Evolutionary conservation across 2,797 vertebrate species (phyloP).

Genomic region (Prionace glauca): DNA sequence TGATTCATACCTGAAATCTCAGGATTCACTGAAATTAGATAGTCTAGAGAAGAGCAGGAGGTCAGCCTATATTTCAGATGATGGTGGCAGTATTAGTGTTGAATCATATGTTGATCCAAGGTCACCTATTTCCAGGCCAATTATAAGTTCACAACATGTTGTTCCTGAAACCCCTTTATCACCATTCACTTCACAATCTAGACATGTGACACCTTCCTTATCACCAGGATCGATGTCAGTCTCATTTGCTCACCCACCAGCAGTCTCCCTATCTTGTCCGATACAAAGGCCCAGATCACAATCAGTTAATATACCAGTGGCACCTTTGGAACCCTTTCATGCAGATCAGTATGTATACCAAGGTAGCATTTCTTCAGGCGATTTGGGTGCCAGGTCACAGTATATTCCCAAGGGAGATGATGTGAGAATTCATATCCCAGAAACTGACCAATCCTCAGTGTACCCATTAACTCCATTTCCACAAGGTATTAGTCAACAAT

Average conservation of each 20-base stretch:
- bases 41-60: not conserved
- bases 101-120: not conserved
- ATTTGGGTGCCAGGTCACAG: not conserved
- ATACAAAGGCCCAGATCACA: not conserved
- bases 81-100: not conserved
- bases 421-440: not conserved
- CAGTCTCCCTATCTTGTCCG: not conserved
- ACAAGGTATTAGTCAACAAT: not conserved
- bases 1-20: not conserved
- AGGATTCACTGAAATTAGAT: not conserved
- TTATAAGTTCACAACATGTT: not conserved
- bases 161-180: not conserved
- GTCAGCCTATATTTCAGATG: not conserved
- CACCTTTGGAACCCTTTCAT: not conserved
- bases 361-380: not conserved
- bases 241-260: not conserved
- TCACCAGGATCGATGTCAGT: not conserved
- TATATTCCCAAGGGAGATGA: not conserved
- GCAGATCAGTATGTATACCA: not conserved
- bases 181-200: not conserved
- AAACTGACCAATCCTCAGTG: not conserved
- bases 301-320: slow-evolving; percentile 1
- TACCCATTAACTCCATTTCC: not conserved
- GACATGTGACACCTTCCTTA: not conserved
- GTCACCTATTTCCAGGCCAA: not conserved